Conservation (phyloP, 35 echinoderm and acorn worm species). For the Acanthaster planci region DNA sequence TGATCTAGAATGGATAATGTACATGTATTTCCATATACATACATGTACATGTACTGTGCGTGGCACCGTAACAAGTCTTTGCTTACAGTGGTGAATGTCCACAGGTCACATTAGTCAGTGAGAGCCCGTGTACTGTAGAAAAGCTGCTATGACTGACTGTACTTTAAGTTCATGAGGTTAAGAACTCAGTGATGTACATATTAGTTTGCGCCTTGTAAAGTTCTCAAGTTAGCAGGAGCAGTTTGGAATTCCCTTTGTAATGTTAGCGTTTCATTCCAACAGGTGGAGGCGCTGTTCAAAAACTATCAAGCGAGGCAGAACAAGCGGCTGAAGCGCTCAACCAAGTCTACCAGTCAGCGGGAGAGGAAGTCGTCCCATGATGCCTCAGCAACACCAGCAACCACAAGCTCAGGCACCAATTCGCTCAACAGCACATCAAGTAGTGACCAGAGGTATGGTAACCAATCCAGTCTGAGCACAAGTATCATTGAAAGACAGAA, state of each 20-base stretch:
- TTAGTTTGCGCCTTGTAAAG: background rate
- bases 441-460: conserved; percentile 66
- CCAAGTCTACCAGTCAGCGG: conserved; percentile 6
- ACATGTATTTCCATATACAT: too few species aligned
- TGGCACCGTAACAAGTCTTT: too few species aligned
- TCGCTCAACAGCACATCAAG: conserved; percentile 17
- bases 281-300: conserved; percentile 76
- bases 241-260: background rate
- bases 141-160: too few species aligned
- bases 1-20: too few species aligned
- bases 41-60: too few species aligned
- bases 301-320: conserved; percentile 73
- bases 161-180: background rate
- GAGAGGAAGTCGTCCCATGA: conserved; percentile 50
- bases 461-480: too few species aligned
- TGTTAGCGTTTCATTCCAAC: background rate
- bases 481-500: too few species aligned
- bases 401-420: conserved; percentile 16
- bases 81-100: too few species aligned
- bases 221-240: background rate
- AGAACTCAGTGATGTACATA: background rate
- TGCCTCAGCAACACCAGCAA: background rate
- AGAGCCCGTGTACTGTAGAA: too few species aligned
- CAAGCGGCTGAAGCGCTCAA: conserved; percentile 58
- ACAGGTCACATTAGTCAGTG: too few species aligned